A percentile compares a stretch with the other conserved stretches of the same genome.
phyloP scores from a whole-genome alignment of 2,888 invertebrate species.

The Bombyx huttoni region DNA sequence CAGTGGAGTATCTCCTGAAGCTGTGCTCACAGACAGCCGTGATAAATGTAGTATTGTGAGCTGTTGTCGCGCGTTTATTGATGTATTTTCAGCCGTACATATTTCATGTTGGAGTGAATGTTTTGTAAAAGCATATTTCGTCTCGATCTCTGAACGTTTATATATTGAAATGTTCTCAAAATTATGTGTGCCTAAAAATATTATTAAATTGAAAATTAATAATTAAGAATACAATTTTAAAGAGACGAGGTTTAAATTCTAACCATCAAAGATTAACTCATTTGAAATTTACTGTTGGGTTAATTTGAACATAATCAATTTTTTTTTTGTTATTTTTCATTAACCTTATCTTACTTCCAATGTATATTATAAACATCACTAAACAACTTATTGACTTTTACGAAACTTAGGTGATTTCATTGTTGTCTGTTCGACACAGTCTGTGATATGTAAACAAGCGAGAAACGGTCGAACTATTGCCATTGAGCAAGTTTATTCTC shows the following conservation, averaged over 20 bases:
- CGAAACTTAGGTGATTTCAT: conserved; percentile 26
- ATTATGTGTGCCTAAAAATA: no score
- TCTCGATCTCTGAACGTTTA: not conserved
- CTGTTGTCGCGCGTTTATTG: not conserved
- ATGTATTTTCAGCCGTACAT: not conserved
- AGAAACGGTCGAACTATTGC: conserved; percentile 35
- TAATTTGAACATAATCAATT: no score
- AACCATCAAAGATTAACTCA: no score
- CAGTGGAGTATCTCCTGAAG: conserved; percentile 50
- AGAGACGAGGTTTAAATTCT: no score
- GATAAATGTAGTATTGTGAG: conserved; percentile 9
- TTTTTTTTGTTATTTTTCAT: no score
- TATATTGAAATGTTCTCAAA: not conserved
- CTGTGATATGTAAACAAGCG: conserved; percentile 48
- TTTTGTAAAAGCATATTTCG: not conserved
- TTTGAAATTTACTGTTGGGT: no score
- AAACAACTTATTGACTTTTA: not conserved
- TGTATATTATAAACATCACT: no score
- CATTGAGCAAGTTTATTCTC: conserved; percentile 50
- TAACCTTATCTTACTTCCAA: no score
- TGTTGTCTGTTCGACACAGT: conserved; percentile 32
- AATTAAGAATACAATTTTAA: no score
- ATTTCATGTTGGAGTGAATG: not conserved
- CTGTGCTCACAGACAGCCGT: conserved; percentile 21
- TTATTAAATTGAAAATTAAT: no score